A percentile compares a stretch with the other conserved stretches of the same genome.
phyloP scores from a whole-genome alignment of 2,888 invertebrate species.

The Pseudoips prasinana region DNA sequence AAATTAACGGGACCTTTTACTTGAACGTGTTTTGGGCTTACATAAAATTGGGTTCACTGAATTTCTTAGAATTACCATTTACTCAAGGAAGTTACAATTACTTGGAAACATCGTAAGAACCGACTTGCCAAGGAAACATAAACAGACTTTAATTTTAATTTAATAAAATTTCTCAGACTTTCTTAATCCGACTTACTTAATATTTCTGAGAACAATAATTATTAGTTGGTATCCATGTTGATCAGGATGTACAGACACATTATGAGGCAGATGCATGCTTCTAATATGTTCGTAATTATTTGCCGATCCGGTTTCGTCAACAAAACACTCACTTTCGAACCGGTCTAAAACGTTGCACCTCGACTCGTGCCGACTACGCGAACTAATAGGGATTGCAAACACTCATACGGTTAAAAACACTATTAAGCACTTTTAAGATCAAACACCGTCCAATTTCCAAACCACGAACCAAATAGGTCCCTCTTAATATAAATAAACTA shows the following conservation, averaged over 20 bases:
- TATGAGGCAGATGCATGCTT: slow-evolving; percentile 26
- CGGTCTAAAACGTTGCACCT: slow-evolving; percentile 52
- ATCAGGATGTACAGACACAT: slow-evolving; percentile 12
- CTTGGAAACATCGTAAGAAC: too few relatives aligned
- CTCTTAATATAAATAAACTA: slow-evolving; percentile 6
- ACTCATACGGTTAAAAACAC: slow-evolving; percentile 2
- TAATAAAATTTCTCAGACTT: too few relatives aligned
- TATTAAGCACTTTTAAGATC: slow-evolving; percentile 4
- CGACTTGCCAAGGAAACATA: too few relatives aligned
- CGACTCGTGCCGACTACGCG: slow-evolving; percentile 18
- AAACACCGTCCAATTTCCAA: slow-evolving; percentile 1
- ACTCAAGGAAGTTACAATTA: too few relatives aligned
- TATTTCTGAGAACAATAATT: too few relatives aligned
- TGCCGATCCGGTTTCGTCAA: slow-evolving; percentile 61
- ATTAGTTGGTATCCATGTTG: too few relatives aligned
- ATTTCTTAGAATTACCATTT: too few relatives aligned
- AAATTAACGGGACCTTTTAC: slow-evolving; percentile 5
- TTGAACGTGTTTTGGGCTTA: neutral
- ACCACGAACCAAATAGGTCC: too few relatives aligned
- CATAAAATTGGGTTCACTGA: neutral
- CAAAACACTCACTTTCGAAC: slow-evolving; percentile 72
- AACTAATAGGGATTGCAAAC: slow-evolving; percentile 24
- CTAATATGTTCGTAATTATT: slow-evolving; percentile 45
- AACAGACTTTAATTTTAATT: too few relatives aligned
- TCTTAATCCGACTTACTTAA: too few relatives aligned